Conservation (phyloP, 1,140 invertebrate genomes). For the Asobara japonica region DNA sequence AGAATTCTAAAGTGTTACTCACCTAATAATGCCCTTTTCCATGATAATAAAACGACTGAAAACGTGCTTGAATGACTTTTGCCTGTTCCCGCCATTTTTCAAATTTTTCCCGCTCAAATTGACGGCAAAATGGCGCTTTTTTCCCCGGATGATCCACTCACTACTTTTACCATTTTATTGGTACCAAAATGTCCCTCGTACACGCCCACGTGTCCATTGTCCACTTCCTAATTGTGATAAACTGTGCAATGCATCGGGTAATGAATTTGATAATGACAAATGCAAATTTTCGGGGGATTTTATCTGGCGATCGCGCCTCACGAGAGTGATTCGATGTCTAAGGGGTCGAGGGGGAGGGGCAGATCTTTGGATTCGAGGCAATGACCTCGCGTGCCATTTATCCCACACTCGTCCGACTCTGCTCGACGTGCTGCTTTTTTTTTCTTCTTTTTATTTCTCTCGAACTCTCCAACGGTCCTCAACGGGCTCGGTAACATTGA, state of each 20-base stretch:
- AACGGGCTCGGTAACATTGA: conserved; percentile 31
- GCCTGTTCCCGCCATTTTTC: too few species aligned
- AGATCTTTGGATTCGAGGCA: conserved; percentile 62
- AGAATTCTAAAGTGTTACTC: too few species aligned
- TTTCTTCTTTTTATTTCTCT: conserved; percentile 24
- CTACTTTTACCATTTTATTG: too few species aligned
- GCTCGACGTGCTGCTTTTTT: conserved; percentile 22
- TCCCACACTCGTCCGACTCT: conserved; percentile 44
- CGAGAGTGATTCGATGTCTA: conserved; percentile 34
- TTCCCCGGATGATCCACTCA: too few species aligned
- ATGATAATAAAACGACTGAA: too few species aligned
- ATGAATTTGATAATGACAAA: not conserved
- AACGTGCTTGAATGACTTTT: too few species aligned
- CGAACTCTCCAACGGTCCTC: conserved; percentile 17
- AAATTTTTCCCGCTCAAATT: too few species aligned
- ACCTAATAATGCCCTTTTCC: too few species aligned
- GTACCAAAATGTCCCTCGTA: too few species aligned
- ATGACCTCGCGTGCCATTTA: conserved; percentile 66
- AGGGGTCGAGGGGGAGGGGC: conserved; percentile 35
- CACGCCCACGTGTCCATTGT: not conserved
- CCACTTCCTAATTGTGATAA: not conserved
- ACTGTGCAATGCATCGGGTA: not conserved
- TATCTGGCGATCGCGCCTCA: not conserved
- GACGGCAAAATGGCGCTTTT: too few species aligned
- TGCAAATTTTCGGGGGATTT: not conserved